Evolutionary conservation across 2,888 invertebrate genomes (phyloP), one percentile per base, ranked within the genome.

Genomic region (Allophyes oxyacanthae): DNA sequence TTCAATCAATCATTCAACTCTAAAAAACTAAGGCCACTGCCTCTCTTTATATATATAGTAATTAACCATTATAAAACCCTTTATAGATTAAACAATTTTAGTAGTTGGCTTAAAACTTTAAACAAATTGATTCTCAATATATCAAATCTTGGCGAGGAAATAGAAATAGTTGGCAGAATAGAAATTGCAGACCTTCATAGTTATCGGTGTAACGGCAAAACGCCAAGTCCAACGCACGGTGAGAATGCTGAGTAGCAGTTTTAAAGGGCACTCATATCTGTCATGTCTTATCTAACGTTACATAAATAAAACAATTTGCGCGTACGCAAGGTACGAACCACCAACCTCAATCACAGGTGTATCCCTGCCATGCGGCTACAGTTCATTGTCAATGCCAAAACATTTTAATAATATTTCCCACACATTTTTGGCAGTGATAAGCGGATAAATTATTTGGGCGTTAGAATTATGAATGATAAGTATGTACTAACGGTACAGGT

Each of bases 401-500:
- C 13, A 38, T 38, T 71, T 57, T 38, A 42, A 40, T 57, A 56
- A 53, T 43, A 60, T 61, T 62, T 37, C 50, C 10, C 34, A 30
- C 38, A 41, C 41, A 52, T 52, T 40, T 63, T 71, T 77, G 73
- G 66, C 72, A 67, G 52, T 50, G 53, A 59, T 61, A 49, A 60
- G 49, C 51, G 64, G 63, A 66, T 62, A 56, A 44, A 66, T 69
- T 43, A 51, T 63, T 63, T 34, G 44, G 40, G 48, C 36, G 52
- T 50, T 57, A 60, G 7, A 68, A 61, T 26, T 59, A 70, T 69
- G 57, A 69, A 67, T 71, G 57, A 70, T 59, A 55, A 56, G 50
- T 56, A 65, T 63, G 72, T 86, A 91, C 91, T 89, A 86, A 93
- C 93, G 89, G 90, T 69, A 87, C 78, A 61, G 94, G 94, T 63